Base-by-base conservation (phyloP, 2,888 invertebrate genomes). In the Scaptomyza cyrtandrae region DNA sequence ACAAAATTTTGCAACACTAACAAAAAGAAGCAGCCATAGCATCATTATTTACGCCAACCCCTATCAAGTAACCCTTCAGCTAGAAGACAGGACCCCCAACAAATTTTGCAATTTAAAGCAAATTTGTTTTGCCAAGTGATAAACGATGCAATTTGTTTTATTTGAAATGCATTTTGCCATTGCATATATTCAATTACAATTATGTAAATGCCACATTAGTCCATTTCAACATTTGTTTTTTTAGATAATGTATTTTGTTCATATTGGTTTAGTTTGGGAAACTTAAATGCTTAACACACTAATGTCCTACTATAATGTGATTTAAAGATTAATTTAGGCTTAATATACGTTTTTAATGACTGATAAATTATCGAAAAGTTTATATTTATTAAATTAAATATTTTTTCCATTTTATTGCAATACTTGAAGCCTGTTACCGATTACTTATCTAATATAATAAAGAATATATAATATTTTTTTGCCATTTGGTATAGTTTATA, bases 41-140 rank as follows among this genome's bases (percentile, higher is more conserved):
- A 69, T 43, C 53, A 67, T 72, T 66, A 65, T 64, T 69, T 73
- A 67, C 65, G 44, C 55, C 60, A 14, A 35, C 11, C 33, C 14
- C 14, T 13, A 44, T 3, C 9, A 2, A 4, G 9, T 14, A 13
- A 37, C 56, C n/a, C 13, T 16, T 24, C 5, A 0, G 31, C 16
- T 19, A 11, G 31, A 7, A n/a, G 43, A 24, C 10, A 48, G 13
- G 46, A 37, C 13, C 13, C 13, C 49, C 46, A 48, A 44, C 58
- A 74, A 76, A 68, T 76, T 78, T 65, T 67, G 61, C 62, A 68
- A 79, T 85, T 71, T 71, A 72, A 67, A 52, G 41, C 48, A 75
- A 84, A 84, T 72, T 81, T 77, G 68, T 60, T 61, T 54, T 35
- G 53, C 39, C 50, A 55, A 74, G 61, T 77, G 85, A 82, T 79